phyloP scores from a whole-genome alignment of 2,113 vertebrate genomes.

The Gobius niger region DNA sequence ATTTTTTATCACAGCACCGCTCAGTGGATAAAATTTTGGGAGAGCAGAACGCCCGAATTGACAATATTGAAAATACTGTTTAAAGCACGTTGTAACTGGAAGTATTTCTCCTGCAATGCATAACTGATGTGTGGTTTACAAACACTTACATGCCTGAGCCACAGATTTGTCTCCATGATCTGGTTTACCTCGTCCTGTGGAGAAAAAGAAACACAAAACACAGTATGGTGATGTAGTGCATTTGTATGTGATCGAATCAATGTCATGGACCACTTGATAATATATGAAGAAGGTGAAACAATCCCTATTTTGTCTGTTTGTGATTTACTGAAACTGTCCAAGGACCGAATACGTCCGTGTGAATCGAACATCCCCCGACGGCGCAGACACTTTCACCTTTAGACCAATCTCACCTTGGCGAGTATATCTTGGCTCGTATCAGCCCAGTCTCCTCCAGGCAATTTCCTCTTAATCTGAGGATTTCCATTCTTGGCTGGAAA shows the following conservation, averaged over 20 bases:
- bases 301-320: neutral
- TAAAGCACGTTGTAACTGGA: too few relatives aligned
- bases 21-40: too few relatives aligned
- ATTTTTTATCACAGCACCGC: too few relatives aligned
- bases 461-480: constrained; percentile 56
- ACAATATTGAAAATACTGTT: too few relatives aligned
- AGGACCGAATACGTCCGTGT: too few relatives aligned
- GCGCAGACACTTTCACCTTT: constrained; percentile 30
- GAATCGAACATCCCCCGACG: neutral
- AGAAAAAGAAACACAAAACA: constrained; percentile 21
- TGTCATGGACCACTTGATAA: constrained; percentile 21
- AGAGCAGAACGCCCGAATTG: too few relatives aligned
- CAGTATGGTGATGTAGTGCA: constrained; percentile 1
- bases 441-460: constrained; percentile 44
- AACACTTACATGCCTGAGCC: constrained; percentile 69
- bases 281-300: constrained; percentile 26
- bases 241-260: constrained; percentile 8
- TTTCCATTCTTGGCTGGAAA: constrained; percentile 45
- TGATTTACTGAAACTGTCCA: constrained; percentile 17
- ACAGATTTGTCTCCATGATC: constrained; percentile 75
- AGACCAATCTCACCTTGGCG: constrained; percentile 47
- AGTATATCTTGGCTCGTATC: constrained; percentile 36
- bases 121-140: constrained; percentile 3
- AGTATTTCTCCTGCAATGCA: too few relatives aligned
- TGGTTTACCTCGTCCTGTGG: constrained; percentile 72